Base-by-base conservation (phyloP, 2,888 invertebrate genomes). In the Cistogaster globosa region DNA sequence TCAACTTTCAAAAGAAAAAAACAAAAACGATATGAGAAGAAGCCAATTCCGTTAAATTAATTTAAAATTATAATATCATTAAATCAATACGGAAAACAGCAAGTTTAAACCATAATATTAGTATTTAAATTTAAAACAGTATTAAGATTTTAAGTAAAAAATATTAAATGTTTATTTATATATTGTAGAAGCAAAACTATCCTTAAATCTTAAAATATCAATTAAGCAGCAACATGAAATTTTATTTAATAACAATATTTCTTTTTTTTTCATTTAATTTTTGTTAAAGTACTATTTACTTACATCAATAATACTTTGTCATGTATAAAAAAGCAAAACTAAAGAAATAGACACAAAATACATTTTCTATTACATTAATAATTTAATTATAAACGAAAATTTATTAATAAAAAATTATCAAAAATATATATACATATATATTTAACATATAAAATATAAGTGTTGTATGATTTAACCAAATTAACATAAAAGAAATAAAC, bases 1-100 rank as follows among this genome's bases (percentile, higher is more conserved):
- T 89, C 86, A 82, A 83, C 81, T 86, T 83, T 87, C 88, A 84
- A 86, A 76, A 83, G 82, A 84, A 53, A 71, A 85, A n/a, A 53
- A 18, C 20, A 53, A 53, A 53, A 72, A 38, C 68, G 68, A 80
- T n/a, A 82, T 75, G 67, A 74, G 65, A 69, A 42, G 12, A 86
- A 75, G 81, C 85, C 81, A 85, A 79, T 85, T 85, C 82, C 82
- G 69, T 85, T 85, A 79, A 81, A 85, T 75, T 78, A 60, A 78
- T 82, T 86, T 83, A 84, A 87, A 83, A 85, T 36, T 22, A 83
- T 88, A 67, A 76, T 69, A 71, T 76, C 57, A 84, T 42, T 36
- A 77, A 62, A 32, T 18, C 45, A 69, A 55, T 42, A 20, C 18
- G 84, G 75, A 74, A 74, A 62, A 53, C 65, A 80, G 22, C 45